These are phyloP conservation scores for Ctenopoma kingsleyae DNA, from an alignment of 2,797 vertebrate species.

Conservation along the genomic window DNA sequence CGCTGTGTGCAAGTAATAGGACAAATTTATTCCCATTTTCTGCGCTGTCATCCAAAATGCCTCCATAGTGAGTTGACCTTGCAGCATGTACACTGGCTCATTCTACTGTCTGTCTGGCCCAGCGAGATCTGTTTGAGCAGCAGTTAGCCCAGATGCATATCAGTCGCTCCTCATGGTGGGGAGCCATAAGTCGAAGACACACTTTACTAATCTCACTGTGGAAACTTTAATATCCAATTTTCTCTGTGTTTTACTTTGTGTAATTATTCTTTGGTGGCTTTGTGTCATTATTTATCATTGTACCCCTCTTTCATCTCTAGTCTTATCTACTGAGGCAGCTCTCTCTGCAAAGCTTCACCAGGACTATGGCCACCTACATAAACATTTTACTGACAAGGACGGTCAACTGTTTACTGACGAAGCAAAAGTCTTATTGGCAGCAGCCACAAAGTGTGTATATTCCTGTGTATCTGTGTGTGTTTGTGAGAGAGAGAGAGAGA, in stretches of 20 bases:
- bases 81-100: slow-evolving; percentile 40
- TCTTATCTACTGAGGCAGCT: slow-evolving; percentile 74
- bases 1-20: neutral
- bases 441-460: slow-evolving; percentile 42
- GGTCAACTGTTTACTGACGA: slow-evolving; percentile 88
- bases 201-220: slow-evolving; percentile 56
- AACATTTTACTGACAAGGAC: slow-evolving; percentile 89
- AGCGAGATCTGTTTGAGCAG: slow-evolving; percentile 44
- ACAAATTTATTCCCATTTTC: slow-evolving; percentile 50
- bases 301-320: slow-evolving; percentile 67
- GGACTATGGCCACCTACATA: slow-evolving; percentile 83
- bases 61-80: slow-evolving; percentile 63
- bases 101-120: slow-evolving; percentile 35
- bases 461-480: neutral
- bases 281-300: slow-evolving; percentile 72
- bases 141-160: slow-evolving; percentile 66
- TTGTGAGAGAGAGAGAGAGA: slow-evolving; percentile 19
- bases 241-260: slow-evolving; percentile 51
- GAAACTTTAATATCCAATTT: slow-evolving; percentile 59
- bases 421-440: slow-evolving; percentile 87
- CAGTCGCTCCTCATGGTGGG: slow-evolving; percentile 48
- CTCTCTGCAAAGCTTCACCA: slow-evolving; percentile 72
- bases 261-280: slow-evolving; percentile 72
- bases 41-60: slow-evolving; percentile 59
- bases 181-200: slow-evolving; percentile 50